Conservation (phyloP, 2,888 invertebrate genomes). For the Hyposoter dolosus region DNA sequence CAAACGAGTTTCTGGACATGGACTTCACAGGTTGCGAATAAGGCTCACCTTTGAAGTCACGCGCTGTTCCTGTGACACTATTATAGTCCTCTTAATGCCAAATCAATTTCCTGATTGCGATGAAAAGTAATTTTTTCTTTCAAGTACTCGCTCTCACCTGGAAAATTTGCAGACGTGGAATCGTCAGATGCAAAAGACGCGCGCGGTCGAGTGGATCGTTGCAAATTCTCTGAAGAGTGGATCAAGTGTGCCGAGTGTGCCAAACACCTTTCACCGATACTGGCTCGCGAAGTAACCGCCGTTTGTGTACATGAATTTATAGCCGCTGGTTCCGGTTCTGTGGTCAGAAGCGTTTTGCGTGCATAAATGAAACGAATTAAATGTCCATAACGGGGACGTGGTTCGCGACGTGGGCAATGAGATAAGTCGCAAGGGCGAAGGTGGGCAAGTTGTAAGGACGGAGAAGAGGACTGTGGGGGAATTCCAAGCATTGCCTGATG, state of each 20-base stretch:
- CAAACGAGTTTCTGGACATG: neutral
- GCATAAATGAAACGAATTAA: slow-evolving; percentile 69
- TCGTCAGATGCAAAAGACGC: neutral
- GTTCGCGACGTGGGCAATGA: slow-evolving; percentile 49
- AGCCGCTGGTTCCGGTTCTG: slow-evolving; percentile 29
- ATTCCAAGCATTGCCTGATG: slow-evolving; percentile 53
- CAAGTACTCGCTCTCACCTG: neutral
- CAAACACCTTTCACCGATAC: slow-evolving; percentile 59
- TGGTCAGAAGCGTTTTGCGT: slow-evolving; percentile 54
- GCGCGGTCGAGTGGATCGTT: neutral
- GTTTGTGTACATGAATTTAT: slow-evolving; percentile 22
- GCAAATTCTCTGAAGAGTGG: neutral
- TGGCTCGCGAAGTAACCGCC: slow-evolving; percentile 4
- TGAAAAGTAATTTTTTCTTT: neutral
- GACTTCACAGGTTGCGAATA: too few species aligned
- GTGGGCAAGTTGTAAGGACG: slow-evolving; percentile 1
- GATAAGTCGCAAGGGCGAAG: slow-evolving; percentile 31
- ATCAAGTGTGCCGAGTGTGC: slow-evolving; percentile 5
- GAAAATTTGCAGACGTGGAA: neutral
- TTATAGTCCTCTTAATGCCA: neutral
- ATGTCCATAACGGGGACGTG: slow-evolving; percentile 66
- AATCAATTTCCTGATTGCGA: neutral
- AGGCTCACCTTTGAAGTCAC: neutral
- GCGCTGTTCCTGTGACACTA: neutral
- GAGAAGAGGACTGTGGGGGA: slow-evolving; percentile 39